phyloP scores from a whole-genome alignment of 2,113 vertebrate genomes.

The Corythaixoides concolor region DNA sequence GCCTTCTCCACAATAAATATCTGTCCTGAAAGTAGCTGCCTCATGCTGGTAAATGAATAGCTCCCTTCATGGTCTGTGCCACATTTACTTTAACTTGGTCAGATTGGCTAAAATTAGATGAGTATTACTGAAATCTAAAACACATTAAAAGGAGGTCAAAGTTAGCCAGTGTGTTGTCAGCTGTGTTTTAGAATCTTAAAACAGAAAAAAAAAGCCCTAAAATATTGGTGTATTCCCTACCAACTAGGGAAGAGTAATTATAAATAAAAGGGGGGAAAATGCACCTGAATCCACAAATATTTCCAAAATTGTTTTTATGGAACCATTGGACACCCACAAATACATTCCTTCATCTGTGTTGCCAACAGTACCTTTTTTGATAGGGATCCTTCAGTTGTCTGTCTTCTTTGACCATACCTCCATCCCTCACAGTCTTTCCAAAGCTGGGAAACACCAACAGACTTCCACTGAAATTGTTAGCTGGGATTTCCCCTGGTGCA shows the following conservation, averaged over 20 bases:
- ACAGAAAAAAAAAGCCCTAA: not conserved
- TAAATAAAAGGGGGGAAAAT: not conserved
- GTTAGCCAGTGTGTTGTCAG: not conserved
- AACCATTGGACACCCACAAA: not conserved
- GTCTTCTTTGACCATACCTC: not conserved
- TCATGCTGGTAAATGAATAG: slow-evolving; percentile 1
- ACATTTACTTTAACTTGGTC: slow-evolving; percentile 19
- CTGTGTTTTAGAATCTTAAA: not conserved
- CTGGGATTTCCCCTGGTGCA: not conserved
- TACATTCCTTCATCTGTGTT: not conserved
- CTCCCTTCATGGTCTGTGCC: not conserved
- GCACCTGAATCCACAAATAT: not conserved
- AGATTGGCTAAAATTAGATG: not conserved
- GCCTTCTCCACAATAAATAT: not conserved
- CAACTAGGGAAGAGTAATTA: not conserved
- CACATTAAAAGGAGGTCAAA: not conserved
- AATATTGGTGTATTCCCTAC: not conserved
- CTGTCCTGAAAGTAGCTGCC: not conserved
- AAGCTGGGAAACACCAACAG: not conserved
- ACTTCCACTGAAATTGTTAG: not conserved
- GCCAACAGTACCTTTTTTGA: not conserved
- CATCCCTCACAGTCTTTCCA: not conserved
- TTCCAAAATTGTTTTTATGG: not conserved
- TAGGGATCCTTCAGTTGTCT: not conserved
- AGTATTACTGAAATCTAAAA: not conserved